Percentiles rank a stretch among this genome's conserved stretches.
Evolutionary conservation across 2,113 vertebrate genomes (phyloP).

Genomic region (Indicator maculatus): DNA sequence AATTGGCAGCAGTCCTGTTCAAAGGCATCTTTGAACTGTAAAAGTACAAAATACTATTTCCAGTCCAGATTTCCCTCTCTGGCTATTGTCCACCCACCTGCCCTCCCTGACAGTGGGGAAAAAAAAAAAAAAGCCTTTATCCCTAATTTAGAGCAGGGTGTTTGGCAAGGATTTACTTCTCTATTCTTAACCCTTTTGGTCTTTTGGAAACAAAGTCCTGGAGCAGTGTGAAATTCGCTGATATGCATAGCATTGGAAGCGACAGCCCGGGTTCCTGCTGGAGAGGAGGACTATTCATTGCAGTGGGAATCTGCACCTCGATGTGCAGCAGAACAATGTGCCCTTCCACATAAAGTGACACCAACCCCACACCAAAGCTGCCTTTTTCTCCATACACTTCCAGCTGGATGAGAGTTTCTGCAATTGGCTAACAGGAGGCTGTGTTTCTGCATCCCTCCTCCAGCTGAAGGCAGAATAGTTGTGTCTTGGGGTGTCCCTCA

Average conservation of each 20-base stretch:
- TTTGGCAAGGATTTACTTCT: constrained; percentile 34
- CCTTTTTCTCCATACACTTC: not conserved
- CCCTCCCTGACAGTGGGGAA: not conserved
- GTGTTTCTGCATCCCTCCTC: not conserved
- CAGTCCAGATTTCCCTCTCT: not conserved
- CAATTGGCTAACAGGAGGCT: not conserved
- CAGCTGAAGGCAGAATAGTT: not conserved
- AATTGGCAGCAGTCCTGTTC: constrained; percentile 21
- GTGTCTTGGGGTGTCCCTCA: not conserved
- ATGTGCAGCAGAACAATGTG: constrained; percentile 45
- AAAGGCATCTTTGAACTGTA: constrained; percentile 12
- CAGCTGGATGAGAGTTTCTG: constrained; percentile 8
- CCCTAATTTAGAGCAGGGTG: not conserved
- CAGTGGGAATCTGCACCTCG: constrained; percentile 58
- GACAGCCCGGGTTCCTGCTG: constrained; percentile 5
- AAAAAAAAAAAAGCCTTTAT: not conserved
- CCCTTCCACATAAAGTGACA: constrained; percentile 46
- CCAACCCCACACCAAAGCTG: not conserved
- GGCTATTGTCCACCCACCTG: not conserved
- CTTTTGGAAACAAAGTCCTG: constrained; percentile 50
- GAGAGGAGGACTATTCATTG: constrained; percentile 66
- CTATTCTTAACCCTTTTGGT: constrained; percentile 24
- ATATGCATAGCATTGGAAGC: constrained; percentile 60
- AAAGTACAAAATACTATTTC: constrained; percentile 6
- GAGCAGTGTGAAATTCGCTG: constrained; percentile 65